These are phyloP conservation scores for Acronicta leporina DNA, from an alignment of 2,888 invertebrate genomes.

Conservation along the genomic window DNA sequence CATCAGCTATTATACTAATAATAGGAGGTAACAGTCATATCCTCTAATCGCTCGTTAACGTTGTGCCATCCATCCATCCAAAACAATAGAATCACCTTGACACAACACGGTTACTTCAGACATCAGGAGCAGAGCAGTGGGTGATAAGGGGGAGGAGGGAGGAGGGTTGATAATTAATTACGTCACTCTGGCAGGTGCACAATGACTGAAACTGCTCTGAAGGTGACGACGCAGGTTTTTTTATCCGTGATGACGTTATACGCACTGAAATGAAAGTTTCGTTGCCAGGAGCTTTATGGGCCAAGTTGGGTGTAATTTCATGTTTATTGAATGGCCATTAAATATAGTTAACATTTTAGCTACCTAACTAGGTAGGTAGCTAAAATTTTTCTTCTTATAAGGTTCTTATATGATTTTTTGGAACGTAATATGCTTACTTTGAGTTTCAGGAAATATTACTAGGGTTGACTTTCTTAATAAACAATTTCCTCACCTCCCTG, in stretches of 20 bases:
- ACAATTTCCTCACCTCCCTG: too few species aligned
- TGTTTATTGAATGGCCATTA: too few species aligned
- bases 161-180: conserved; percentile 81
- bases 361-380: too few species aligned
- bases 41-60: conserved; percentile 25
- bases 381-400: too few species aligned
- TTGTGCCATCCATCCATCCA: conserved; percentile 55
- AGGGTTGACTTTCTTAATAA: too few species aligned
- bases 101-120: conserved; percentile 72
- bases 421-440: too few species aligned
- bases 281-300: conserved; percentile 14
- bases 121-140: conserved; percentile 45
- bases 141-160: conserved; percentile 47
- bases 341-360: too few species aligned
- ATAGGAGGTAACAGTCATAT: too few species aligned
- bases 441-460: too few species aligned
- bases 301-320: conserved; percentile 3
- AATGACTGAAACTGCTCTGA: conserved; percentile 76
- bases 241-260: conserved; percentile 56
- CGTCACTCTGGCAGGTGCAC: conserved; percentile 85
- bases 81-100: conserved; percentile 85
- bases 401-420: too few species aligned
- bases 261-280: conserved; percentile 44
- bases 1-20: too few species aligned
- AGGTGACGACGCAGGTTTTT: conserved; percentile 80